These are phyloP conservation scores for Habroteleia sp. DNA, from an alignment of 2,888 invertebrate genomes.

Conservation along the genomic window DNA sequence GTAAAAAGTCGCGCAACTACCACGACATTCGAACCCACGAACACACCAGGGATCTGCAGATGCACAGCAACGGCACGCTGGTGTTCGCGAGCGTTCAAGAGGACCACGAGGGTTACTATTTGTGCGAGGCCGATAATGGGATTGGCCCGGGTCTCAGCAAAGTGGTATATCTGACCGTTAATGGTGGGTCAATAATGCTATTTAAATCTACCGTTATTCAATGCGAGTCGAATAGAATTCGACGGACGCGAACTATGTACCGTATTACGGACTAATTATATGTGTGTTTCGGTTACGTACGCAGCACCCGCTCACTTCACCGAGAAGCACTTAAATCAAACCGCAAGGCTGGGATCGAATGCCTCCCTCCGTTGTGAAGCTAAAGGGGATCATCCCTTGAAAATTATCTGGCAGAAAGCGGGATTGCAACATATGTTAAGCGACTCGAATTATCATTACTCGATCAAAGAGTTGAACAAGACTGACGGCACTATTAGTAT, in stretches of 20 bases:
- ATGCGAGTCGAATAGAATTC: too few relatives aligned
- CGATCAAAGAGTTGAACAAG: constrained; percentile 77
- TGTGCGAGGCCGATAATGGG: constrained; percentile 96
- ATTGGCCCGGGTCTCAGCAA: constrained; percentile 96
- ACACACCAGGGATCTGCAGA: constrained; percentile 76
- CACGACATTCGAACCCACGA: constrained; percentile 77
- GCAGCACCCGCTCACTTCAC: constrained; percentile 92
- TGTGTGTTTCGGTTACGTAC: constrained; percentile 23
- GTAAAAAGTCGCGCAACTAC: constrained; percentile 78
- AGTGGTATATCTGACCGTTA: constrained; percentile 93
- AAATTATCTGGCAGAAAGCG: constrained; percentile 91
- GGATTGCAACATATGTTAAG: constrained; percentile 81
- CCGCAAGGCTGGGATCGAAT: constrained; percentile 77
- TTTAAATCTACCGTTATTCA: constrained; percentile 19
- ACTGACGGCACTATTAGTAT: constrained; percentile 89
- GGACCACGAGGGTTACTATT: constrained; percentile 93
- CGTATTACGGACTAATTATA: constrained; percentile 21
- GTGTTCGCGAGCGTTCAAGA: constrained; percentile 91
- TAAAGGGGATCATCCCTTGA: constrained; percentile 92
- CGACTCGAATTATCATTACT: constrained; percentile 78
- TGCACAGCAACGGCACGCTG: constrained; percentile 90
- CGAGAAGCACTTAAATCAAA: constrained; percentile 84
- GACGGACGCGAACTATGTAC: constrained; percentile 1
- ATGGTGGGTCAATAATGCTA: constrained; percentile 83
- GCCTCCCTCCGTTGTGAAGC: constrained; percentile 89